These are phyloP conservation scores for Smithornis capensis DNA, from an alignment of 2,113 vertebrate genomes.

Conservation along the genomic window DNA sequence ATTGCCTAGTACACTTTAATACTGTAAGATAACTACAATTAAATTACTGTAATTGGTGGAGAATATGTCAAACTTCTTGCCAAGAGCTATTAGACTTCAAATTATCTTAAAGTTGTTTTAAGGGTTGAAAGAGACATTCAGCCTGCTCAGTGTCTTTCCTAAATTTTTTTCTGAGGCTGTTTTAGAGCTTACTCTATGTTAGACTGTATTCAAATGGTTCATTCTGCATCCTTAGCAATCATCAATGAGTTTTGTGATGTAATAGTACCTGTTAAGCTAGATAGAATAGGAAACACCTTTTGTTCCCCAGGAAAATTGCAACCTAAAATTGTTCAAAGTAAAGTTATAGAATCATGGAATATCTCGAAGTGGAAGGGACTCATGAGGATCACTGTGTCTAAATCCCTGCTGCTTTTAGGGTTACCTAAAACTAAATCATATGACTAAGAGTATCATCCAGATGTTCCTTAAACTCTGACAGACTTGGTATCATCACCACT, in stretches of 20 bases:
- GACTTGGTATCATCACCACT: neutral
- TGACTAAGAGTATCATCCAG: neutral
- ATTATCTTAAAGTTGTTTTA: conserved; percentile 30
- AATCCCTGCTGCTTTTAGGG: neutral
- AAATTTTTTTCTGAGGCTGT: neutral
- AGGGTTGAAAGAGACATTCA: neutral
- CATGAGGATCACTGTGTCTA: neutral
- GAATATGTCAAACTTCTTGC: conserved; percentile 53
- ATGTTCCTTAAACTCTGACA: neutral
- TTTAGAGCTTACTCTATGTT: neutral
- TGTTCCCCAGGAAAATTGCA: neutral
- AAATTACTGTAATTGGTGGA: conserved; percentile 55
- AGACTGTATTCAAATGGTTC: neutral
- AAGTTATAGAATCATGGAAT: neutral
- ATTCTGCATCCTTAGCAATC: neutral
- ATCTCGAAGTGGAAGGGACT: neutral
- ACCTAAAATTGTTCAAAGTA: neutral
- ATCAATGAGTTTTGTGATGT: neutral
- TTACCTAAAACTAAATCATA: neutral
- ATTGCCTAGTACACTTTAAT: conserved; percentile 48
- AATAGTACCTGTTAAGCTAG: neutral
- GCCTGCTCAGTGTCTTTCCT: neutral
- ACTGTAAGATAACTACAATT: conserved; percentile 52
- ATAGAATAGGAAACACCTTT: neutral
- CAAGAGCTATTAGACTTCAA: conserved; percentile 40